Conservation (phyloP, 1,140 invertebrate genomes). For the Aphelenchoides besseyi region DNA sequence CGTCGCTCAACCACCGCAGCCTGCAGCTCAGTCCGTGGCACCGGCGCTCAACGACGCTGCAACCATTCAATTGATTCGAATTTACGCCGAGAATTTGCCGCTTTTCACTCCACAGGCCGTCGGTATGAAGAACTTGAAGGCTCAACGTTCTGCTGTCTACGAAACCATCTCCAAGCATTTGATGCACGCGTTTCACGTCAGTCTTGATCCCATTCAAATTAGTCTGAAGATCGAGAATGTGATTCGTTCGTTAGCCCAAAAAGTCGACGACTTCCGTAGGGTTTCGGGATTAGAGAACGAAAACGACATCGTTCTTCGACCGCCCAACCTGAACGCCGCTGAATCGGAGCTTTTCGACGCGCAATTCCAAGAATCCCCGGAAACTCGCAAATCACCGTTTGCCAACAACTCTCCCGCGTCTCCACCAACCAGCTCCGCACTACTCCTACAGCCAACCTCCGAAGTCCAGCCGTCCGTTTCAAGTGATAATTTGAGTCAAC, state of each 20-base stretch:
- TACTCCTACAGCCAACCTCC: too few relatives aligned
- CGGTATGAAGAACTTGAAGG: conserved; percentile 1
- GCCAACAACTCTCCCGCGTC: not conserved
- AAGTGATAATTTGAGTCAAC: not conserved
- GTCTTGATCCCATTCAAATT: not conserved
- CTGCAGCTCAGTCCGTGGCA: not conserved
- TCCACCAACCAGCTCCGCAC: too few relatives aligned
- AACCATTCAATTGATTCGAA: not conserved
- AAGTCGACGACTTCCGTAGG: conserved; percentile 6
- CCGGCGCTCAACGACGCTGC: not conserved
- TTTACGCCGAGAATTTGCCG: conserved; percentile 11
- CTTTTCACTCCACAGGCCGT: not conserved
- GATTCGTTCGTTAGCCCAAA: conserved; percentile 2
- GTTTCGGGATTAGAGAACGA: not conserved
- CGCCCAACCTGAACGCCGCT: conserved; percentile 4
- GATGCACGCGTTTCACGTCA: not conserved
- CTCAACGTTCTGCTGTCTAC: not conserved
- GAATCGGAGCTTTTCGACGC: conserved; percentile 20
- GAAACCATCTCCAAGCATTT: not conserved
- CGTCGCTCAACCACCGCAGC: not conserved
- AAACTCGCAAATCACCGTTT: not conserved
- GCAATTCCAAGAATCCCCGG: conserved; percentile 8
- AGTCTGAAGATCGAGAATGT: not conserved
- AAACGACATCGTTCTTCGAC: not conserved
- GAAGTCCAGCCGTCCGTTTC: too few relatives aligned